Base-by-base conservation (phyloP, 2,113 vertebrate genomes). In the Willisornis vidua region DNA sequence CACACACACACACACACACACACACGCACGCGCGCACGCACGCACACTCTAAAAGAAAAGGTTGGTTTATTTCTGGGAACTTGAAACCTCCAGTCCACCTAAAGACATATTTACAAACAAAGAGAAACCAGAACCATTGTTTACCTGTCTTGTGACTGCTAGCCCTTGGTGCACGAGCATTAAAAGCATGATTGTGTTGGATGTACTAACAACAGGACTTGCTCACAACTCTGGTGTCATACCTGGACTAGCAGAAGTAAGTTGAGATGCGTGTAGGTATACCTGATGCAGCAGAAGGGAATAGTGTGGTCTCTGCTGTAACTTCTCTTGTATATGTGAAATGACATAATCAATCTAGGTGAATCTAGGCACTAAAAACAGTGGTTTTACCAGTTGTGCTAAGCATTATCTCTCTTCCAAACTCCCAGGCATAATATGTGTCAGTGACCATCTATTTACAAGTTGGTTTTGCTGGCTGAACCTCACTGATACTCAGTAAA, bases 151-250 rank as follows among this genome's bases (percentile, higher is more conserved):
- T 72, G 9, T 39, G 52, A 26, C 57, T 59, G 26, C 18, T 68
- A 85, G 33, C 29, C 23, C 17, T 10, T n/a, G 19, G 25, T 74
- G 12, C 12, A 24, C 35, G 48, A 78, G 20, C 39, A 46, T 33
- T 33, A 83, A 65, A 65, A 68, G 6, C 48, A 28, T 12, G 11
- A 23, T 19, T 71, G 10, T 39, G 9, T 33, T 83, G 33, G 14
- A 45, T 88, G 62, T 82, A 15, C 37, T 81, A 48, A 35, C 23
- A 74, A 18, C 15, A 63, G 45, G 41, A 39, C 41, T 70, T 84
- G 10, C 9, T 87, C 18, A 12, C 1, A 6, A 2, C 7, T 15
- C 10, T 11, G 19, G 4, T 52, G 12, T 55, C 3, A 1, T 54
- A 39, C 6, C 22, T 1, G 1, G 16, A 22, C 37, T 58, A 18